Evolutionary conservation across 1,140 invertebrate genomes (phyloP), one percentile per base, ranked within the genome.

Genomic region (Camponotus floridanus): DNA sequence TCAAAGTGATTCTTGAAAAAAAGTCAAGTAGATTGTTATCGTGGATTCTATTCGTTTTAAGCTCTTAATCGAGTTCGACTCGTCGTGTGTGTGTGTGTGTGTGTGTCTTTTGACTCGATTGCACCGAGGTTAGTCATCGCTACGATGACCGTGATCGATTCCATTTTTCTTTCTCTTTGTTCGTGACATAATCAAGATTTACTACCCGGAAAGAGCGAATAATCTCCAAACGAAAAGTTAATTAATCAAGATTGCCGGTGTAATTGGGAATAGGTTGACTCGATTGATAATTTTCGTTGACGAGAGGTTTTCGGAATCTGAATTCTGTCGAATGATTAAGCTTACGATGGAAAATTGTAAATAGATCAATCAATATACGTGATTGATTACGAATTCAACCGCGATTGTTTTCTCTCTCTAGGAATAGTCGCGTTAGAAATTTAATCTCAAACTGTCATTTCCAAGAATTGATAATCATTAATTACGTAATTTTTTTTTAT

Each of bases 71-170:
- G 4, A 0, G 3, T 73, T 11, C 31, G 9, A 33, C 5, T 51
- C 33, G 42, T 42, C n/a, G 21, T n/a, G 15, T 71, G 6, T 33
- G 8, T 11, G n/a, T n/a, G n/a, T n/a, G n/a, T 42, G 21, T n/a
- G 15, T 71, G 6, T 33, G 8, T 11, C 8, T 73, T 76, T 62
- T 42, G 36, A 13, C 31, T 9, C 21, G n/a, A 42, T 42, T 13
- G 21, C 73, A 42, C n/a, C 7, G 9, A 48, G 59, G 26, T 78
- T 78, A 62, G 45, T 59, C 21, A 42, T 5, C 15, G 6, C 45
- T 57, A 26, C 48, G 13, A 51, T 73, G 70, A 73, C 48, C 70
- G 39, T 59, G 51, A 59, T 31, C 74, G 18, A 55, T 13, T 26
- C n/a, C 1, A 48, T 1, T 51, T 68, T 57, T 51, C n/a, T 68